Evolutionary conservation across 1,140 invertebrate species (phyloP).

Genomic region (Drosophila setifemur): DNA sequence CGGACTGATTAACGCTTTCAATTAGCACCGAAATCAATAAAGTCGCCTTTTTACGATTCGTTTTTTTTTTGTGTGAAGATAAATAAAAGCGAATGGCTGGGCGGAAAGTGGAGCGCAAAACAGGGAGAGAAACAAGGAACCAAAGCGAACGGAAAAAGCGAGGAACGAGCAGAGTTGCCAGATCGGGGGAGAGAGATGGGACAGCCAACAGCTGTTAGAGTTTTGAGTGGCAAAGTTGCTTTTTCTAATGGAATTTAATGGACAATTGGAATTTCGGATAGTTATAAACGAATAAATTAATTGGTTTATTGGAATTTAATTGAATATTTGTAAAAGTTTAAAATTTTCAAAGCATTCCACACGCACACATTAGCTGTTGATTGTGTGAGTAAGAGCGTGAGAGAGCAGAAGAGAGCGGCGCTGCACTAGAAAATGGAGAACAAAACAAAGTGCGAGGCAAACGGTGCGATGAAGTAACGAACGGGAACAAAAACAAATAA

Average conservation of each 20-base stretch:
- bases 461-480: slow-evolving; percentile 43
- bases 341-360: not conserved
- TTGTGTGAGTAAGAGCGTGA: not conserved
- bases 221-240: not conserved
- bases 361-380: not conserved
- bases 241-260: not conserved
- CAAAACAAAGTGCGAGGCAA: slow-evolving; percentile 58
- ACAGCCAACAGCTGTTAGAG: slow-evolving; percentile 18
- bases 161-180: slow-evolving; percentile 50
- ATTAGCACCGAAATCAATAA: slow-evolving; percentile 67
- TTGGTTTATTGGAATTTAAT: not conserved
- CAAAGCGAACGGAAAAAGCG: slow-evolving; percentile 23
- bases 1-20: slow-evolving; percentile 69
- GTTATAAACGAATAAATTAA: too few relatives aligned
- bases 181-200: slow-evolving; percentile 1
- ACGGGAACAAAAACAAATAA: slow-evolving; percentile 25
- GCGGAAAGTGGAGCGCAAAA: slow-evolving; percentile 52
- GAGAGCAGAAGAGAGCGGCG: not conserved
- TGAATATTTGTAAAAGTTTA: not conserved
- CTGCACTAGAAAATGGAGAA: slow-evolving; percentile 50
- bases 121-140: slow-evolving; percentile 3
- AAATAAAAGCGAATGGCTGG: slow-evolving; percentile 64
- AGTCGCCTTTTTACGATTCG: slow-evolving; percentile 23
- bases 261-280: not conserved
- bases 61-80: slow-evolving; percentile 41